Conservation (phyloP, 2,797 vertebrate genomes). For the Tangara arthus region DNA sequence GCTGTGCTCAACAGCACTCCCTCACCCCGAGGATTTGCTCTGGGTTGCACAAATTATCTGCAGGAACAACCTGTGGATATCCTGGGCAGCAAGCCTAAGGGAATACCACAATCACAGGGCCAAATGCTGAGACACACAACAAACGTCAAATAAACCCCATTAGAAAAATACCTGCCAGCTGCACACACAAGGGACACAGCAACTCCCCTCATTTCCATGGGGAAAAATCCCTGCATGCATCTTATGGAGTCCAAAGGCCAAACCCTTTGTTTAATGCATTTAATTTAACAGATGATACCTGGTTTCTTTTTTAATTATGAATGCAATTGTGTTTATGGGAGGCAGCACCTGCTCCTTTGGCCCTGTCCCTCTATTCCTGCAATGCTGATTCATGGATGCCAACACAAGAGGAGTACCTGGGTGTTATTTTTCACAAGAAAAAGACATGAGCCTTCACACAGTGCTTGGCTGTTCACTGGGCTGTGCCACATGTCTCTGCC, state of each 20-base stretch:
- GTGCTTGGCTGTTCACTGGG: background rate
- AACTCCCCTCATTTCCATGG: background rate
- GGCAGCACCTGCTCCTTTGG: background rate
- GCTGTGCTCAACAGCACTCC: background rate
- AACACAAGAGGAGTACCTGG: background rate
- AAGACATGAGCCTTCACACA: accelerated
- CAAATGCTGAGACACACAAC: background rate
- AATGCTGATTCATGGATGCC: background rate
- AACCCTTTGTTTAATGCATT: background rate
- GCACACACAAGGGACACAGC: background rate
- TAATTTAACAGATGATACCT: background rate
- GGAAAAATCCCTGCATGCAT: background rate
- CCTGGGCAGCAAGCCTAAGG: background rate
- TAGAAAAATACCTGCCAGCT: background rate
- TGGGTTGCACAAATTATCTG: background rate
- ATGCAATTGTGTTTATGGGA: background rate
- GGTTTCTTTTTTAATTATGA: background rate
- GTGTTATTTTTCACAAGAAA: background rate
- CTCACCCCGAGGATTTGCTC: accelerated
- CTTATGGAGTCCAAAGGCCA: accelerated
- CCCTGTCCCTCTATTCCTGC: background rate
- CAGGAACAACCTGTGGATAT: background rate
- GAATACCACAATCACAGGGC: background rate
- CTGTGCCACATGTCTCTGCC: accelerated
- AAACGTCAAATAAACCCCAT: background rate